These are phyloP conservation scores for Girardinus metallicus DNA, from an alignment of 2,797 vertebrate genomes.

Conservation along the genomic window DNA sequence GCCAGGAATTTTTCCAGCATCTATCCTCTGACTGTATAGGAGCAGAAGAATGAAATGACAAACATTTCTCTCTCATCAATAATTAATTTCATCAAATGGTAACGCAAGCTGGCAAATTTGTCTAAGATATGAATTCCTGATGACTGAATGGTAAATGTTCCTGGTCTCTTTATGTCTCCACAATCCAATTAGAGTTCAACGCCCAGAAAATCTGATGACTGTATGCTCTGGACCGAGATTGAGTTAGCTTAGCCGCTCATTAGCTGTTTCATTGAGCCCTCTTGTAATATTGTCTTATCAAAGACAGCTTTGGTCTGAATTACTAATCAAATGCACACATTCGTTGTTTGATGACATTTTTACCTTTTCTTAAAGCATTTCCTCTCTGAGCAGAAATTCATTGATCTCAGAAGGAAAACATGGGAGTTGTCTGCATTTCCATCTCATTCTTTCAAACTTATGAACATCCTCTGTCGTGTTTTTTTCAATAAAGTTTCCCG, in stretches of 20 bases:
- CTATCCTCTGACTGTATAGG: constrained; percentile 19
- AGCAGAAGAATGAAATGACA: constrained; percentile 40
- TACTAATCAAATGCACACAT: constrained; percentile 75
- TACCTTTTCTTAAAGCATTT: constrained; percentile 74
- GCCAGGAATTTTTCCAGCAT: constrained; percentile 2
- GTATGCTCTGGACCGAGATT: constrained; percentile 62
- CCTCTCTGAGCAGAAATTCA: constrained; percentile 64
- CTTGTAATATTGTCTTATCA: constrained; percentile 76
- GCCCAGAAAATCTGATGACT: constrained; percentile 63
- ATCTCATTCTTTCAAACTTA: constrained; percentile 54
- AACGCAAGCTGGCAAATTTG: constrained; percentile 70
- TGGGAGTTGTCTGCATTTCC: constrained; percentile 43
- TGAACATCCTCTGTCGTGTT: constrained; percentile 43
- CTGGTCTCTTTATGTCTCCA: constrained; percentile 64
- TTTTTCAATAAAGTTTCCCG: constrained; percentile 27
- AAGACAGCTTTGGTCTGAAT: constrained; percentile 76
- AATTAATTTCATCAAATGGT: constrained; percentile 68
- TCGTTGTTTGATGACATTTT: constrained; percentile 76
- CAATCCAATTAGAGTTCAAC: constrained; percentile 74
- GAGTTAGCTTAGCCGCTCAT: constrained; percentile 75
- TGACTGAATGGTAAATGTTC: constrained; percentile 70
- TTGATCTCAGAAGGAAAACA: constrained; percentile 65
- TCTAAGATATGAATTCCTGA: constrained; percentile 66
- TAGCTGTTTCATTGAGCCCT: constrained; percentile 75
- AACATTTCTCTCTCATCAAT: constrained; percentile 66